Conservation (phyloP, 2,113 vertebrate genomes). For the Poecilia latipinna region DNA sequence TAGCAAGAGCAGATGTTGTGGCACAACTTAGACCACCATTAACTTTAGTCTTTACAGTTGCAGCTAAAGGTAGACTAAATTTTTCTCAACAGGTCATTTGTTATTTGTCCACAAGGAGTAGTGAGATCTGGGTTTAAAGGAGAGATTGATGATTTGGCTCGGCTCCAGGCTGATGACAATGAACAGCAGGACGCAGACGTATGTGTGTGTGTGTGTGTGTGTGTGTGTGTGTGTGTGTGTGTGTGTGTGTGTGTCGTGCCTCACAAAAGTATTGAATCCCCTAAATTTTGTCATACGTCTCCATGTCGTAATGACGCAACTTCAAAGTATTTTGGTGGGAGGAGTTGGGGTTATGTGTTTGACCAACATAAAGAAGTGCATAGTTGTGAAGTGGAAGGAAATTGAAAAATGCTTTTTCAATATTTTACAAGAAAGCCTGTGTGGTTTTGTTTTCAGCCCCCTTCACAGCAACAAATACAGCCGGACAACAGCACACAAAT, state of each 20-base stretch:
- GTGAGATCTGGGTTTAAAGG: conserved; percentile 18
- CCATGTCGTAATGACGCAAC: not conserved
- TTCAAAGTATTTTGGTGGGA: not conserved
- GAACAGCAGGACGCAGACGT: conserved; percentile 30
- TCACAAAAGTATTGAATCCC: not conserved
- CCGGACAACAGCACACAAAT: too few species aligned
- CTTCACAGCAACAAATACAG: not conserved
- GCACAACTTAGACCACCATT: conserved; percentile 40
- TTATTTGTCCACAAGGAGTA: conserved; percentile 39
- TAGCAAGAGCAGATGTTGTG: conserved; percentile 57
- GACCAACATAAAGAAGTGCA: not conserved
- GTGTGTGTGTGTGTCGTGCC: conserved; percentile 27
- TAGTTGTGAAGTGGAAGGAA: not conserved
- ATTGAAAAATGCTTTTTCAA: not conserved
- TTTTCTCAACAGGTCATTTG: conserved; percentile 52
- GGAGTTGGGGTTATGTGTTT: not conserved
- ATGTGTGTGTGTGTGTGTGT: conserved; percentile 28
- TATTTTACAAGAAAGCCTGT: not conserved
- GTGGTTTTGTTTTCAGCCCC: not conserved
- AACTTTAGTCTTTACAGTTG: conserved; percentile 53
- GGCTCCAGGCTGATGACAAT: conserved; percentile 21
- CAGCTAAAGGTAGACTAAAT: conserved; percentile 47
- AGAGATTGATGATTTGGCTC: conserved; percentile 43
- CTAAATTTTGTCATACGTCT: conserved; percentile 14
- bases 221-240: not conserved